A percentile compares a stretch with the other conserved stretches of the same genome.
Conservation (phyloP, 2,888 invertebrate species). For the Aleiodes testaceus region DNA sequence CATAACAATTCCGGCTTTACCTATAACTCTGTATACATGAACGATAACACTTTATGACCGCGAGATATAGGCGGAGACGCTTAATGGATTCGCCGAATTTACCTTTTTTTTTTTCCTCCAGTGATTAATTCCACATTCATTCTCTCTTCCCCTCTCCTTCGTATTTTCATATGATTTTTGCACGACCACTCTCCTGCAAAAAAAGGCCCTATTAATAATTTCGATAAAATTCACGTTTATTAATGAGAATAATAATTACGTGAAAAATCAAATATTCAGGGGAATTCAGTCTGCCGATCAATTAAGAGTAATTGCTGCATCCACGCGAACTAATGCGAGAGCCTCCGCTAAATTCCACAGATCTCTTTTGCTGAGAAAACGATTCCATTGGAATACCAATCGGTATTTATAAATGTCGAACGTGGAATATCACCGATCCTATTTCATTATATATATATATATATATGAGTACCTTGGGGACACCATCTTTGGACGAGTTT, state of each 20-base stretch:
- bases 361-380: slow-evolving; percentile 48
- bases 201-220: slow-evolving; percentile 34
- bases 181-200: slow-evolving; percentile 23
- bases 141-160: slow-evolving; percentile 4
- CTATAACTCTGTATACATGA: slow-evolving; percentile 34
- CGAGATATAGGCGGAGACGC: slow-evolving; percentile 49
- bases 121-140: slow-evolving; percentile 68
- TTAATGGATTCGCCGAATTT: slow-evolving; percentile 70
- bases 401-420: slow-evolving; percentile 39
- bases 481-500: slow-evolving; percentile 51
- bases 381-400: slow-evolving; percentile 59
- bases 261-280: slow-evolving; percentile 22
- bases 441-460: slow-evolving; percentile 39
- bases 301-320: slow-evolving; percentile 60
- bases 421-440: slow-evolving; percentile 45
- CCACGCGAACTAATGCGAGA: slow-evolving; percentile 50
- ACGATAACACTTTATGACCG: slow-evolving; percentile 43
- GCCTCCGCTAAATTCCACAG: slow-evolving; percentile 56
- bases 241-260: neutral
- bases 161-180: slow-evolving; percentile 1
- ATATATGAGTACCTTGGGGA: slow-evolving; percentile 25
- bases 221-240: slow-evolving; percentile 21
- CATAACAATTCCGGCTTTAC: slow-evolving; percentile 20
- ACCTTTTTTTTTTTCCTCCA: slow-evolving; percentile 56
- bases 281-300: slow-evolving; percentile 57